Evolutionary conservation across 2,113 vertebrate species (phyloP).

Genomic region (Clarias batrachus): DNA sequence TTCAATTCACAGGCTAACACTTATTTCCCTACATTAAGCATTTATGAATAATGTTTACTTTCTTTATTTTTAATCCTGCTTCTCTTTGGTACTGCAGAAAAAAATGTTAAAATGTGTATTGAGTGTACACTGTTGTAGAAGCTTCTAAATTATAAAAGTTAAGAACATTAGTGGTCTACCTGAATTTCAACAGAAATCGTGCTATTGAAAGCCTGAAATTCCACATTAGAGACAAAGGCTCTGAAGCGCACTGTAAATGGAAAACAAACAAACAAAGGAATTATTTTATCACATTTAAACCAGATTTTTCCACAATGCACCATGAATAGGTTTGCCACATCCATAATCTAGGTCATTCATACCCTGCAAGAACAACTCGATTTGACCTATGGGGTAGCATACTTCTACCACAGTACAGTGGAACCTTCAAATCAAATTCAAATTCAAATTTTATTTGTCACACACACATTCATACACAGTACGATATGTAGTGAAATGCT

Average conservation of each 20-base stretch:
- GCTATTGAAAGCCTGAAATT: conserved; percentile 60
- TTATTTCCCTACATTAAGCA: neutral
- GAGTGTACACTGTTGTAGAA: neutral
- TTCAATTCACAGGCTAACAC: no score
- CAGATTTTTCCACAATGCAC: neutral
- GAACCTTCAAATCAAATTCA: no score
- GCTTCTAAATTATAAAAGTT: neutral
- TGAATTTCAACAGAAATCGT: conserved; percentile 64
- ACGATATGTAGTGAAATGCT: no score
- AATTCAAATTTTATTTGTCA: no score
- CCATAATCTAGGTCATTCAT: no score
- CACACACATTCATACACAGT: no score
- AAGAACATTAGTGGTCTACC: conserved; percentile 50
- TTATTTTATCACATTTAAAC: neutral
- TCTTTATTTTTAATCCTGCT: neutral
- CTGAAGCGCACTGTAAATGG: conserved; percentile 62
- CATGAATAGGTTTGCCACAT: neutral
- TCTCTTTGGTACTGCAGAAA: no score
- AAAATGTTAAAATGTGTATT: no score
- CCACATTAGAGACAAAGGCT: conserved; percentile 61
- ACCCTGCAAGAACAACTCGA: no score
- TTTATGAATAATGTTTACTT: neutral
- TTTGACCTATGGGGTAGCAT: neutral
- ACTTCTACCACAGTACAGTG: no score
- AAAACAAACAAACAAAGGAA: neutral